Conservation (phyloP, 2,888 invertebrate genomes). For the Protula sp. region DNA sequence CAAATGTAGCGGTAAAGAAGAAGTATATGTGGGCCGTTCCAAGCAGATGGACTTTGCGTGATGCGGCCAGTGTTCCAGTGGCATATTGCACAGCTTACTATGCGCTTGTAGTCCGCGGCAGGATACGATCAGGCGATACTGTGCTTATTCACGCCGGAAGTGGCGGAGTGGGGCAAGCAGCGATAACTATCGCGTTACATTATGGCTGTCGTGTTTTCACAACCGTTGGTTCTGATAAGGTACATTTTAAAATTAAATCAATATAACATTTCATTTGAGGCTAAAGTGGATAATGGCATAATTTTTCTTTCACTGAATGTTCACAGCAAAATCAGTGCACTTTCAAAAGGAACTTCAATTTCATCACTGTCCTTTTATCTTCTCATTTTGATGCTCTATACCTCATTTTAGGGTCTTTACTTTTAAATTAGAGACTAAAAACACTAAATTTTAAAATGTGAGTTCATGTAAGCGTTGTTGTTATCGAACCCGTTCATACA, state of each 20-base stretch:
- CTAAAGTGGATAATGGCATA: too few species aligned
- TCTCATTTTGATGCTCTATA: too few species aligned
- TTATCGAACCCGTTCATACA: too few species aligned
- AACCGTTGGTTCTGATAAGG: slow-evolving; percentile 78
- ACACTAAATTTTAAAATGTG: too few species aligned
- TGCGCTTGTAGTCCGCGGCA: slow-evolving; percentile 75
- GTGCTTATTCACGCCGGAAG: slow-evolving; percentile 72
- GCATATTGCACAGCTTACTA: slow-evolving; percentile 80
- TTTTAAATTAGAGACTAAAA: too few species aligned
- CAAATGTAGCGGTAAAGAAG: slow-evolving; percentile 63
- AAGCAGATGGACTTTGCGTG: slow-evolving; percentile 74
- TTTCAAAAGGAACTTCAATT: too few species aligned
- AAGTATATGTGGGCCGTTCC: slow-evolving; percentile 72
- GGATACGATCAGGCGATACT: slow-evolving; percentile 58
- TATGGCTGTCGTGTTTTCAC: slow-evolving; percentile 67
- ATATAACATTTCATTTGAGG: too few species aligned
- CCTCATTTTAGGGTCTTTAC: too few species aligned
- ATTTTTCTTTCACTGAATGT: too few species aligned
- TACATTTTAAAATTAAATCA: slow-evolving; percentile 79
- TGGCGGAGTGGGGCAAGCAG: slow-evolving; percentile 89
- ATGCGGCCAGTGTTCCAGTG: slow-evolving; percentile 87
- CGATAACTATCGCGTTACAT: slow-evolving; percentile 77
- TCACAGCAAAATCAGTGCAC: too few species aligned
- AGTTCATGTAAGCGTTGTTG: too few species aligned
- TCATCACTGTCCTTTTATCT: too few species aligned